These are phyloP conservation scores for Synanthedon vespiformis DNA, from an alignment of 2,888 invertebrate species.

Conservation along the genomic window DNA sequence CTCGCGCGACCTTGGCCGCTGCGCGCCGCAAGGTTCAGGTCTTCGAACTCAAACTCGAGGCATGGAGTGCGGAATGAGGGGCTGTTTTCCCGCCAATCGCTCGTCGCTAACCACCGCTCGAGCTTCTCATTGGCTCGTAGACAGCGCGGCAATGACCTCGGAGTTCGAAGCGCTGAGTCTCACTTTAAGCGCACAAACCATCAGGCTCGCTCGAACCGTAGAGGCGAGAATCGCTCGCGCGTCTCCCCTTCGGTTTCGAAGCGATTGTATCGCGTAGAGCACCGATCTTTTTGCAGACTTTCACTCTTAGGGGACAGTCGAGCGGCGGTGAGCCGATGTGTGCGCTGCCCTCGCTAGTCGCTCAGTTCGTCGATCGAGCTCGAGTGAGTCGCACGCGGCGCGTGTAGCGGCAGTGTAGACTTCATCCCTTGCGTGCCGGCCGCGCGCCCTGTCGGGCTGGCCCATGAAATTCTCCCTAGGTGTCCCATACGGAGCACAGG, in stretches of 20 bases:
- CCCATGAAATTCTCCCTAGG: constrained; percentile 55
- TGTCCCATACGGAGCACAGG: constrained; percentile 40
- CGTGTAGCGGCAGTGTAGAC: constrained; percentile 41
- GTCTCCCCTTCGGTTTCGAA: constrained; percentile 36
- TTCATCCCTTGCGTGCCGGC: constrained; percentile 58
- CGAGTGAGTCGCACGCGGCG: constrained; percentile 60
- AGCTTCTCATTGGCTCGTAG: constrained; percentile 60
- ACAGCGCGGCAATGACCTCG: constrained; percentile 85
- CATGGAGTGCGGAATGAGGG: constrained; percentile 50
- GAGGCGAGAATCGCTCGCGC: constrained; percentile 63
- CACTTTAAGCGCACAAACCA: constrained; percentile 62
- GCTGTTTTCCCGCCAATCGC: constrained; percentile 52
- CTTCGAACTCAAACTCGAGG: constrained; percentile 75
- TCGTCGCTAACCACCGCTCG: constrained; percentile 56
- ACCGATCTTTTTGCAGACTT: constrained; percentile 71
- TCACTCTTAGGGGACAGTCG: constrained; percentile 67
- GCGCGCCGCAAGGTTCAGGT: constrained; percentile 89
- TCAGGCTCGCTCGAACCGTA: constrained; percentile 62
- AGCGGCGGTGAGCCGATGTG: constrained; percentile 50
- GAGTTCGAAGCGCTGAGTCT: constrained; percentile 84
- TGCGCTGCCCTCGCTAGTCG: constrained; percentile 60
- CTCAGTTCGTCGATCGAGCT: constrained; percentile 73
- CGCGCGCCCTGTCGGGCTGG: constrained; percentile 24
- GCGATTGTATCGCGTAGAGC: constrained; percentile 66
- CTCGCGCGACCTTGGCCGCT: constrained; percentile 80